Conservation (phyloP, 2,888 invertebrate species). For the Caenorhabditis macrosperma region DNA sequence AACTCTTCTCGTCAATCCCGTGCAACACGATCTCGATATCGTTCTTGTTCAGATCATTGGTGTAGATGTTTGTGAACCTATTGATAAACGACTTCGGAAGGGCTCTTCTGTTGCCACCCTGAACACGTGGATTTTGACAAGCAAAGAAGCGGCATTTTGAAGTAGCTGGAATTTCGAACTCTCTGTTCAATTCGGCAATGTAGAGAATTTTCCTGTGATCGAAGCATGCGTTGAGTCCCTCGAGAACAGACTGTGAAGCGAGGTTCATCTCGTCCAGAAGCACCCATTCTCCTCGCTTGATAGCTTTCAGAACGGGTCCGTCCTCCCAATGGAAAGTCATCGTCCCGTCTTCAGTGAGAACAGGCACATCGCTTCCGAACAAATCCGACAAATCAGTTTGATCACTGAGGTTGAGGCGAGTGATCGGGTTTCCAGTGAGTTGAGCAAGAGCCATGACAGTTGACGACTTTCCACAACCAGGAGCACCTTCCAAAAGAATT, state of each 20-base stretch:
- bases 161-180: slow-evolving; percentile 69
- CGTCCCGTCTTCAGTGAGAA: slow-evolving; percentile 87
- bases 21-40: slow-evolving; percentile 65
- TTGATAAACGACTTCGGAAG: slow-evolving; percentile 97
- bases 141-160: slow-evolving; percentile 91
- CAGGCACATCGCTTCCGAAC: slow-evolving; percentile 97
- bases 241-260: slow-evolving; percentile 97
- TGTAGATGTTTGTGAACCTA: slow-evolving; percentile 88
- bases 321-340: slow-evolving; percentile 96
- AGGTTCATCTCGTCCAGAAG: slow-evolving; percentile 97
- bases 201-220: slow-evolving; percentile 97
- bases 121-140: slow-evolving; percentile 95
- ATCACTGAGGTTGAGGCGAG: slow-evolving; percentile 96
- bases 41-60: slow-evolving; percentile 69
- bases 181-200: slow-evolving; percentile 91
- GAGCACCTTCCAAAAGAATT: slow-evolving; percentile 92
- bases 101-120: slow-evolving; percentile 96
- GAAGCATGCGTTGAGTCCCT: slow-evolving; percentile 97
- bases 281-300: slow-evolving; percentile 95
- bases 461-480: slow-evolving; percentile 98
- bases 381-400: slow-evolving; percentile 98
- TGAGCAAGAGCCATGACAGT: slow-evolving; percentile 92
- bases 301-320: slow-evolving; percentile 93
- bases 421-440: slow-evolving; percentile 88
- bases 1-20: slow-evolving; percentile 53